Percentiles rank a stretch among this genome's conserved stretches.
These are phyloP conservation scores for Panthera leo DNA, from an alignment of 2,113 vertebrate species.

Conservation along the genomic window DNA sequence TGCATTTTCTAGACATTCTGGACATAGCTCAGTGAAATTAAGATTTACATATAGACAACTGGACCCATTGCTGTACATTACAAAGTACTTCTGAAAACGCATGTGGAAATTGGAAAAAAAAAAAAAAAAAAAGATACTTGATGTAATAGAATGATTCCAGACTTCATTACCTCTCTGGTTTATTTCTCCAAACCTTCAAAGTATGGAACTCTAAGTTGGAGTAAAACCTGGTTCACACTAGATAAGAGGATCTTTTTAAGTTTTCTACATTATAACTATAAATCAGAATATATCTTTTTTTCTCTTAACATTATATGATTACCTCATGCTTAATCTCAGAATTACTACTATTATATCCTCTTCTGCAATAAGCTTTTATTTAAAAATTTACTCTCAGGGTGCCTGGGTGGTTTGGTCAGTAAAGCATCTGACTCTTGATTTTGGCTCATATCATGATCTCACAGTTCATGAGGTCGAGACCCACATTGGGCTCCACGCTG, in stretches of 20 bases:
- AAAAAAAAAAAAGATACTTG: neutral
- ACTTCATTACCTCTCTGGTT: neutral
- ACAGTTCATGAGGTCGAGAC: too few species aligned
- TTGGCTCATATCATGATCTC: too few species aligned
- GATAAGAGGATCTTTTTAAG: neutral
- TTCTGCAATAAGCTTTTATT: constrained; percentile 24
- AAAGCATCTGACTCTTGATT: too few species aligned
- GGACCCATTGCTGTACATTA: neutral
- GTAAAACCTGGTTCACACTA: neutral
- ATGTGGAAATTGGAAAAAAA: neutral
- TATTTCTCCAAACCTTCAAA: neutral
- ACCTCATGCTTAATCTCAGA: neutral
- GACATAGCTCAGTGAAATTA: neutral
- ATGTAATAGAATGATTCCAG: neutral
- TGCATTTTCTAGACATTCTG: neutral
- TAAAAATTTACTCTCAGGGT: constrained; percentile 8
- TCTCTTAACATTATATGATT: neutral
- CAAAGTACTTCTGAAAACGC: neutral
- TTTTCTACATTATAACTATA: neutral
- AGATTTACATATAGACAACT: neutral
- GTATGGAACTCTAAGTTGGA: neutral
- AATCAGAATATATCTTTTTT: neutral
- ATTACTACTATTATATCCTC: neutral
- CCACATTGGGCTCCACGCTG: too few species aligned
- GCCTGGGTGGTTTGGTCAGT: too few species aligned